Base-by-base conservation (phyloP, 1,140 invertebrate species). In the Brachionus rubens region DNA sequence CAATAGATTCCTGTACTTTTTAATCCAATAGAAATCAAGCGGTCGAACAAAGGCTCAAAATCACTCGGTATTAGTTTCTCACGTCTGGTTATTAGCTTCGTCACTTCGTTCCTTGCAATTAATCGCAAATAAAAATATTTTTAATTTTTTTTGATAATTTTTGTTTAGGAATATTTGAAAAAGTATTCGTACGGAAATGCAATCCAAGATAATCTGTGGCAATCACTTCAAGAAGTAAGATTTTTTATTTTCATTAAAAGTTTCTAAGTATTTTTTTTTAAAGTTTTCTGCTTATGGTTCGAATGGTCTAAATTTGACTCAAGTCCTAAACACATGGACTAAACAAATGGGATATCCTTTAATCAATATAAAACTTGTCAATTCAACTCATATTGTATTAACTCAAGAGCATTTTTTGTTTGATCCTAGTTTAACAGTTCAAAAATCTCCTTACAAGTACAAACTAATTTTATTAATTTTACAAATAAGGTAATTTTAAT, bases 171-270 rank as follows among this genome's bases (percentile, higher is more conserved):
- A 30, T 84, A 84, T 77, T 78, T 84, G 19, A 79, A 79, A 14
- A 78, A 77, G 21, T 81, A 78, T 76, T 77, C 80, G 56, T 84
- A 81, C 80, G 77, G 77, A 19, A 84, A 82, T 67, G 82, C 82
- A 3, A 80, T 77, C 50, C 83, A 83, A 12, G 80, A 82, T 62
- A 79, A 84, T 28, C 76, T 84, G 1, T 84, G 83, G 83, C 40
- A 78, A 0, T 89, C 88, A 78, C 80, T 90, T 82, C 85, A 76
- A 62, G 77, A 80, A 78, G 82, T 81, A 70, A 75, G 77, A 21
- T 6, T 41, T 46, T 62, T 41, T 77, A 77, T 67, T 47, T 16
- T 0, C 16, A 80, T 90, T 82, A 85, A 75, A 54, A 78, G 79
- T 78, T 81, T 80, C 72, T 59, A 76, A 21, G n/a, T 19, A 33